Evolutionary conservation across 2,888 invertebrate genomes (phyloP), one percentile per base, ranked within the genome.

Genomic region (Furcula furcula): DNA sequence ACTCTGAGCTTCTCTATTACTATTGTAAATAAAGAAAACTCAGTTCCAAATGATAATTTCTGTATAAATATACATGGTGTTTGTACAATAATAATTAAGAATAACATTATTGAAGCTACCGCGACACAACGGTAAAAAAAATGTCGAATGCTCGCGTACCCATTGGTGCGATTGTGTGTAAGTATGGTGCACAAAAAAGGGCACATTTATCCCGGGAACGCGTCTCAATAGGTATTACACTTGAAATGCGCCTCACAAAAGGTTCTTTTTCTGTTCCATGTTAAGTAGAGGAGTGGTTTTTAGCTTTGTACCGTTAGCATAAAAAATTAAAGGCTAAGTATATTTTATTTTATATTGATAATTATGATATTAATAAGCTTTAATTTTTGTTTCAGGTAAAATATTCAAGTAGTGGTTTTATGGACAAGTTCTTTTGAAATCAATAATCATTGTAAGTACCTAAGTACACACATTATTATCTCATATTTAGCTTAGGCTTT

Each of bases 151-250:
- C 25, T 37, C 21, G 27, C 15, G 15, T 42, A 38, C 28, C 20
- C 10, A 7, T 21, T 10, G 7, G 21, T 35, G 22, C 31, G 18
- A 42, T 36, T 33, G 28, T 39, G 28, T 39, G 60, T 59, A 66
- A 75, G 75, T 81, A 79, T 60, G 57, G 76, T 76, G 63, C 47
- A 76, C 83, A 83, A 82, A 83, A 82, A 85, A 76, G 11, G 64
- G 70, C 78, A 75, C 80, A 76, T 76, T 76, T 76, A 77, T 68
- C 47, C 50, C 46, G 55, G 62, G 56, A 64, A 74, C 69, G 71
- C 74, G 66, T 66, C 73, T 80, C 77, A 74, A 82, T 84, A 79
- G 75, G 75, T 82, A 78, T 82, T 80, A 79, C 78, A 77, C 76
- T 76, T 65, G 70, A 76, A 79, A 76, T 76, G 69, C 57, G 67